Evolutionary conservation across 2,888 invertebrate species (phyloP).

Genomic region (Cylloceria caligata): DNA sequence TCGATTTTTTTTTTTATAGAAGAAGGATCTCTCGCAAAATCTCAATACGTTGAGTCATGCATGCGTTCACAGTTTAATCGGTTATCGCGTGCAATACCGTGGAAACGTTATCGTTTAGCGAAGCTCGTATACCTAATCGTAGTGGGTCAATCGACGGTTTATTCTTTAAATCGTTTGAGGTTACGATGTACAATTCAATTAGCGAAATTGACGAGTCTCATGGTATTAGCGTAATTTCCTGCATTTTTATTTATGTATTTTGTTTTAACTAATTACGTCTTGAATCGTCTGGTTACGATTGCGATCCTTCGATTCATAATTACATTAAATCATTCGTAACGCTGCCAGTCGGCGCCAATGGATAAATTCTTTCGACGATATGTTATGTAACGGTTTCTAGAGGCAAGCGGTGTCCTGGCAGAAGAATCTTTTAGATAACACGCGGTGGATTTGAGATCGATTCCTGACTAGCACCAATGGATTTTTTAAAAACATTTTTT

Average conservation of each 20-base stretch:
- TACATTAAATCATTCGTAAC: too few relatives aligned
- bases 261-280: too few relatives aligned
- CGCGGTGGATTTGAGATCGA: too few relatives aligned
- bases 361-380: too few relatives aligned
- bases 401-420: too few relatives aligned
- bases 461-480: too few relatives aligned
- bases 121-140: constrained; percentile 40
- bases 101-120: constrained; percentile 7
- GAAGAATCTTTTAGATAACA: too few relatives aligned
- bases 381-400: too few relatives aligned
- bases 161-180: constrained; percentile 27
- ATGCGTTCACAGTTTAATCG: neutral
- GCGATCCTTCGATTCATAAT: too few relatives aligned
- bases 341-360: too few relatives aligned
- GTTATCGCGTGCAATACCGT: neutral
- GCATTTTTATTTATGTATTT: neutral
- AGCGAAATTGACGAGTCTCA: neutral
- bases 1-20: neutral
- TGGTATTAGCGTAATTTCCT: neutral
- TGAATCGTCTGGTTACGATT: too few relatives aligned
- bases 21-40: neutral
- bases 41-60: neutral
- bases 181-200: neutral
- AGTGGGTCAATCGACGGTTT: constrained; percentile 45
- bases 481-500: too few relatives aligned